Percentiles rank a stretch among this genome's conserved stretches.
Evolutionary conservation across 2,888 invertebrate genomes (phyloP).

Genomic region (Drosophila subquinaria): DNA sequence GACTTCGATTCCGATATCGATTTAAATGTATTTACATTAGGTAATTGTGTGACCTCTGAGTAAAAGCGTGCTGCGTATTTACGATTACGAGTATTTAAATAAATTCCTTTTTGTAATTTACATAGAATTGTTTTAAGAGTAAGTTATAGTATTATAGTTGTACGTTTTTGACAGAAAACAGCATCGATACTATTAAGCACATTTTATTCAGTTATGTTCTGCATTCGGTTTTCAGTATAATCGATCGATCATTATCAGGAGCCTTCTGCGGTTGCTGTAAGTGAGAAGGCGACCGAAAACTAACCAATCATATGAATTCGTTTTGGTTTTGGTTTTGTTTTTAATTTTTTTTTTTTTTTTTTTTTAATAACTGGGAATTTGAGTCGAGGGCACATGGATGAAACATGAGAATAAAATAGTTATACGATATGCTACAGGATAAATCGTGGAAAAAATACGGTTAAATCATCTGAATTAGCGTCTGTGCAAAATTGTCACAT

Average conservation of each 20-base stretch:
- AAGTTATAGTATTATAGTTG: constrained; percentile 6
- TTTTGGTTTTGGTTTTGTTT: constrained; percentile 26
- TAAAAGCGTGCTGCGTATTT: constrained; percentile 69
- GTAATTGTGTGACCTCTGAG: constrained; percentile 46
- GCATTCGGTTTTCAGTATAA: constrained; percentile 17
- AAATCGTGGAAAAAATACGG: constrained; percentile 29
- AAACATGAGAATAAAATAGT: constrained; percentile 55
- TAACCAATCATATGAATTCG: constrained; percentile 82
- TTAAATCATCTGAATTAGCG: constrained; percentile 31
- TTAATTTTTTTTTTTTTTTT: constrained; percentile 1
- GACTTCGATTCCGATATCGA: background rate
- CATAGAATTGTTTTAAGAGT: constrained; percentile 34
- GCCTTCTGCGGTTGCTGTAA: constrained; percentile 94
- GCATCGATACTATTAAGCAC: constrained; percentile 29
- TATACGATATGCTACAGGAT: constrained; percentile 51
- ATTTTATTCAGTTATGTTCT: constrained; percentile 22
- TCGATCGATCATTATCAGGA: constrained; percentile 85
- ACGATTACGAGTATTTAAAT: constrained; percentile 14
- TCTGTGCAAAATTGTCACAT: constrained; percentile 44
- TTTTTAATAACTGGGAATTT: constrained; percentile 28
- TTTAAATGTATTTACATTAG: constrained; percentile 45
- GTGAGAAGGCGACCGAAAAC: constrained; percentile 92
- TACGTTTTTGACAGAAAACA: constrained; percentile 3
- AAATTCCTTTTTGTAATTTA: constrained; percentile 48
- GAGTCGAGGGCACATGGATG: constrained; percentile 51